A percentile compares a stretch with the other conserved stretches of the same genome.
phyloP scores from a whole-genome alignment of 2,113 vertebrate species.

The Pygoscelis antarcticus region DNA sequence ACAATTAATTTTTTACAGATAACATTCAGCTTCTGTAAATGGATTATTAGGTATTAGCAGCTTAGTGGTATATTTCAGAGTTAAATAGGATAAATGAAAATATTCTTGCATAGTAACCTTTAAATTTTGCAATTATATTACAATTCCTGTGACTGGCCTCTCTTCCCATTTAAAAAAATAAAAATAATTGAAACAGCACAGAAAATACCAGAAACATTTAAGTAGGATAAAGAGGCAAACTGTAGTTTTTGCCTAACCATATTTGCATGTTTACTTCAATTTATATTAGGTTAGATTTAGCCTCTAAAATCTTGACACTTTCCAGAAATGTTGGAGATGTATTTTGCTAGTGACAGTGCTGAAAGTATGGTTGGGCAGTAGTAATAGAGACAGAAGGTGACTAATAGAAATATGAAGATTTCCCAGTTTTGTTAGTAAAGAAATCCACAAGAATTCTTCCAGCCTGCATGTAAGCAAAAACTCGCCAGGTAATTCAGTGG shows the following conservation, averaged over 20 bases:
- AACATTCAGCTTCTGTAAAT: constrained; percentile 29
- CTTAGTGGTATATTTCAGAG: constrained; percentile 20
- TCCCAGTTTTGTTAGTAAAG: not conserved
- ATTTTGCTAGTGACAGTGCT: not conserved
- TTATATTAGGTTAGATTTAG: not conserved
- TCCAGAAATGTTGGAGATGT: not conserved
- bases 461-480: not conserved
- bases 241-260: not conserved
- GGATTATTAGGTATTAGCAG: constrained; percentile 53
- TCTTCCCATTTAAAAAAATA: not conserved
- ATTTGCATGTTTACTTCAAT: not conserved
- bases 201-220: not conserved
- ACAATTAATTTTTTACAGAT: constrained; percentile 56
- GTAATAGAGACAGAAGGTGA: not conserved
- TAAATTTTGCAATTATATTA: constrained; percentile 9
- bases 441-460: not conserved
- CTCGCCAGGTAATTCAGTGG: not conserved
- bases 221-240: not conserved
- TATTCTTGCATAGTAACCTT: not conserved
- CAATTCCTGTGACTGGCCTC: not conserved
- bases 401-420: not conserved
- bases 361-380: not conserved
- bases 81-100: constrained; percentile 52
- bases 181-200: not conserved
- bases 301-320: not conserved